Percentiles rank a stretch among this genome's conserved stretches.
Evolutionary conservation across 1,140 invertebrate species (phyloP).

Genomic region (Heliconius melpomene): DNA sequence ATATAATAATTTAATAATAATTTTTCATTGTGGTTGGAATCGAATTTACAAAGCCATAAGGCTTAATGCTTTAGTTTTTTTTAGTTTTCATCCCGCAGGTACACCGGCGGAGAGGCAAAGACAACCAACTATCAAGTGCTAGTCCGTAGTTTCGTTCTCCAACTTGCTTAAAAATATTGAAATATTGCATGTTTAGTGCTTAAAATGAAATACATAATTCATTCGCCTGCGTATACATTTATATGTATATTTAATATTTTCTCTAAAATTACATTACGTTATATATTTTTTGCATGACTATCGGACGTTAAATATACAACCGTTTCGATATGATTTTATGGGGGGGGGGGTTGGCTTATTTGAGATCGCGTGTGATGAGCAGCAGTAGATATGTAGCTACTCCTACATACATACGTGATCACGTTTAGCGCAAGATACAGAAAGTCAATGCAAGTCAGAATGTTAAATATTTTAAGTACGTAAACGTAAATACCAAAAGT

Average conservation of each 20-base stretch:
- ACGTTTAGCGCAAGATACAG: background rate
- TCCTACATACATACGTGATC: background rate
- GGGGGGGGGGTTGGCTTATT: too few relatives aligned
- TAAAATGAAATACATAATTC: too few relatives aligned
- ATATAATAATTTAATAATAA: too few relatives aligned
- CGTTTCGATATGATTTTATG: background rate
- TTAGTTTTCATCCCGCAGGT: too few relatives aligned
- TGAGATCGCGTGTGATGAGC: background rate
- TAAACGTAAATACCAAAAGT: background rate
- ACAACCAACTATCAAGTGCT: too few relatives aligned
- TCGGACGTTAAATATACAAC: background rate
- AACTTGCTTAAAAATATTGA: too few relatives aligned
- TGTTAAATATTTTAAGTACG: background rate
- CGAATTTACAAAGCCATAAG: too few relatives aligned
- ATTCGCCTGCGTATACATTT: background rate
- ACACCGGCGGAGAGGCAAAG: too few relatives aligned
- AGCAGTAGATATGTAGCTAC: background rate
- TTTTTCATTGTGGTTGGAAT: too few relatives aligned
- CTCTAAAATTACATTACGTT: background rate
- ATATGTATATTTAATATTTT: background rate
- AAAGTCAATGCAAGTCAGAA: background rate
- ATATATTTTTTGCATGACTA: background rate
- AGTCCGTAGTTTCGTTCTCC: too few relatives aligned
- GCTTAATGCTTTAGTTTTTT: too few relatives aligned
- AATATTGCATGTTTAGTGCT: too few relatives aligned